A percentile compares a stretch with the other conserved stretches of the same genome.
These are phyloP conservation scores for Baronia brevicornis DNA, from an alignment of 2,888 invertebrate species.

Conservation along the genomic window DNA sequence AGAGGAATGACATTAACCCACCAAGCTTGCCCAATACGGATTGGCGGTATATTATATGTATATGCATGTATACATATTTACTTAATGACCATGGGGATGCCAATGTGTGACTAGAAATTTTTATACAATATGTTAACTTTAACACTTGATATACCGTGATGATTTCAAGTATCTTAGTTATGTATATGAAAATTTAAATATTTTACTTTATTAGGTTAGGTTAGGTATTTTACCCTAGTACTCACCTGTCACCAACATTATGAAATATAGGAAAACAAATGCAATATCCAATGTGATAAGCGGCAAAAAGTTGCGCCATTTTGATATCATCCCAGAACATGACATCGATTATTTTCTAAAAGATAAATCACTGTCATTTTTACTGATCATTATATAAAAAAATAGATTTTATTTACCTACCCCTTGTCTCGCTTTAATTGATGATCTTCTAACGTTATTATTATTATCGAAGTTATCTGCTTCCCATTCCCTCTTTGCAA, in stretches of 20 bases:
- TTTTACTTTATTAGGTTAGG: no score
- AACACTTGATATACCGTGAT: no score
- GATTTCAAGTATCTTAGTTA: no score
- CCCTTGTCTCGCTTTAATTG: constrained; percentile 17
- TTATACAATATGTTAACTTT: no score
- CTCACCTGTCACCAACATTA: constrained; percentile 56
- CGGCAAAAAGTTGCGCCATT: constrained; percentile 50
- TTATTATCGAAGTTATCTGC: constrained; percentile 1
- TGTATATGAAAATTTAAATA: no score
- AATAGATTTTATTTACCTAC: constrained; percentile 14
- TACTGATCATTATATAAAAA: not conserved
- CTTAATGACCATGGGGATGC: no score
- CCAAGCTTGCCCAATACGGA: no score
- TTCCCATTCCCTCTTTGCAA: constrained; percentile 24
- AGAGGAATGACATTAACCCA: no score
- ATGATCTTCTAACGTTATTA: constrained; percentile 13
- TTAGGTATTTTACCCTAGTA: constrained; percentile 3
- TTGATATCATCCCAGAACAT: constrained; percentile 55
- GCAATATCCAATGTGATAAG: constrained; percentile 63
- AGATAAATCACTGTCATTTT: no score
- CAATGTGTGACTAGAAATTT: no score
- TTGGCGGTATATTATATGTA: no score
- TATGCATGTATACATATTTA: no score
- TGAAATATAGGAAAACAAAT: constrained; percentile 67
- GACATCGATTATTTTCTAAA: constrained; percentile 38